These are phyloP conservation scores for Parauchenoglanis ngamensis DNA, from an alignment of 2,797 vertebrate genomes.

Conservation along the genomic window DNA sequence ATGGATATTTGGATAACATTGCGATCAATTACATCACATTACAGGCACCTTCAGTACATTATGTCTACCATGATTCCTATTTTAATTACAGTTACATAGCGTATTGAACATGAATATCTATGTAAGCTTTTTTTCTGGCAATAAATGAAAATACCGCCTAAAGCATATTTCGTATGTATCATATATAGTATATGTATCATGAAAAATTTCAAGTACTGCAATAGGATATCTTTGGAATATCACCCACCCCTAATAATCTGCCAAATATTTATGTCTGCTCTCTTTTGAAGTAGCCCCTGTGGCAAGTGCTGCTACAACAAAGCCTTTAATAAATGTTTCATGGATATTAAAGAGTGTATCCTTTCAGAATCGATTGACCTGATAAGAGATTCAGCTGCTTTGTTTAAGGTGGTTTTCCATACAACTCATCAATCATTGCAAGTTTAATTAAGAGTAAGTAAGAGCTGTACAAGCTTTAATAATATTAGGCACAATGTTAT, in stretches of 20 bases:
- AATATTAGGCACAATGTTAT: background rate
- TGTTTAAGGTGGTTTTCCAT: background rate
- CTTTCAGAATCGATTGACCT: background rate
- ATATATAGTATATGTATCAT: background rate
- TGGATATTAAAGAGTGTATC: background rate
- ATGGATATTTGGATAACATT: background rate
- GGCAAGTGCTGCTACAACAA: background rate
- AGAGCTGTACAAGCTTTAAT: background rate
- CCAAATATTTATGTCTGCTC: background rate
- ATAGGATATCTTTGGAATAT: background rate
- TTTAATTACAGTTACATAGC: background rate
- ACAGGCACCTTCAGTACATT: background rate
- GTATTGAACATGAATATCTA: background rate
- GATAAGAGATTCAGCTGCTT: background rate
- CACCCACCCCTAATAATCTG: background rate
- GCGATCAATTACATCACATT: background rate
- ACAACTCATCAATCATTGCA: background rate
- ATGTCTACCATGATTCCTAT: background rate
- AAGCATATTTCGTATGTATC: background rate
- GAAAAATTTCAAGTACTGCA: background rate
- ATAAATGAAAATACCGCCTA: background rate
- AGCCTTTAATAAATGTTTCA: background rate
- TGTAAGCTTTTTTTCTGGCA: background rate
- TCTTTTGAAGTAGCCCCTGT: background rate
- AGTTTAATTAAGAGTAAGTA: background rate